These are phyloP conservation scores for Thecocarcelia acutangulata DNA, from an alignment of 2,888 invertebrate genomes.

Conservation along the genomic window DNA sequence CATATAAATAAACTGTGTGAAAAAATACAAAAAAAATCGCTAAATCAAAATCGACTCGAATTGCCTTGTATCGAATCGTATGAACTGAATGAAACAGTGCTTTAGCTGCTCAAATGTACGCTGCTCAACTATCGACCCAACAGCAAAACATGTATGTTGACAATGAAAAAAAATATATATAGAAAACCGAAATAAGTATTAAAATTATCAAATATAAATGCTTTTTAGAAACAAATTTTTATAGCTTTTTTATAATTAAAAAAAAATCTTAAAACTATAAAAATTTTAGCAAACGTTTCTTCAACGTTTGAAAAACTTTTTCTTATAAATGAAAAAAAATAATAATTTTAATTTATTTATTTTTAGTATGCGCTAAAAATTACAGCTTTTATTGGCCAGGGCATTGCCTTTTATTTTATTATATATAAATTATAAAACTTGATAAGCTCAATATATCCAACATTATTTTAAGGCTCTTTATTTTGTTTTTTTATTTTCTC, in stretches of 20 bases:
- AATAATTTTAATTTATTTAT: slow-evolving; percentile 57
- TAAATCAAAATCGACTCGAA: slow-evolving; percentile 55
- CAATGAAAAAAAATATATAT: not conserved
- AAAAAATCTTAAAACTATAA: slow-evolving; percentile 42
- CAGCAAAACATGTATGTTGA: slow-evolving; percentile 95
- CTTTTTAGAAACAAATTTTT: slow-evolving; percentile 57
- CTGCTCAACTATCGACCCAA: slow-evolving; percentile 94
- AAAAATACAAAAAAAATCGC: slow-evolving; percentile 58
- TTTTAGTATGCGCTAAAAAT: slow-evolving; percentile 75
- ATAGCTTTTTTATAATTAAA: slow-evolving; percentile 52
- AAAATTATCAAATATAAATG: slow-evolving; percentile 56
- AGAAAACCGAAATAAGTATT: slow-evolving; percentile 60
- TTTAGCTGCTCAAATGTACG: slow-evolving; percentile 98
- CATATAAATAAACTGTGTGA: not conserved
- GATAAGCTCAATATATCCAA: no score
- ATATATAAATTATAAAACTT: not conserved
- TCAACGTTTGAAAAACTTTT: slow-evolving; percentile 12
- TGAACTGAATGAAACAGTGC: slow-evolving; percentile 85
- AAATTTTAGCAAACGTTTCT: slow-evolving; percentile 45
- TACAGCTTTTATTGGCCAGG: slow-evolving; percentile 86
- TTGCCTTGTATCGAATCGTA: slow-evolving; percentile 60
- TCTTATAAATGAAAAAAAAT: slow-evolving; percentile 17
- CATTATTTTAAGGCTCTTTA: no score
- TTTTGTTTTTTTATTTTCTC: no score
- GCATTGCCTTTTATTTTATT: slow-evolving; percentile 87